Conservation (phyloP, 2,888 invertebrate genomes). For the Toxonevra muliebris region DNA sequence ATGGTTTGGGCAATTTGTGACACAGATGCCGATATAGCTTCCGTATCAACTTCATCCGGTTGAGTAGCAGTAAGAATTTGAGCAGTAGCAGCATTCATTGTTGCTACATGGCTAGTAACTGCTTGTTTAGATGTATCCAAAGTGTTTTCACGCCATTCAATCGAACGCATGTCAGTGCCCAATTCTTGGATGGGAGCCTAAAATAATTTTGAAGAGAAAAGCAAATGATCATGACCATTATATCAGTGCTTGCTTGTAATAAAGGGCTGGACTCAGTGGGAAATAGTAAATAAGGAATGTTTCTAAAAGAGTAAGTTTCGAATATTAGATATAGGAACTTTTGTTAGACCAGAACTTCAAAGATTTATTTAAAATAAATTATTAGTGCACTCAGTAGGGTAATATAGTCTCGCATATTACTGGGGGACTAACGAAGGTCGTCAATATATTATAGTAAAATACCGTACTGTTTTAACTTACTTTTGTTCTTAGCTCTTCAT, state of each 20-base stretch:
- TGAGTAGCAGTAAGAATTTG: conserved; percentile 93
- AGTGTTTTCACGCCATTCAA: conserved; percentile 94
- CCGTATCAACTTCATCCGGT: conserved; percentile 92
- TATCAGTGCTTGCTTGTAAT: no score
- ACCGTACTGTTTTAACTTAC: conserved; percentile 42
- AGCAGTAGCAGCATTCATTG: conserved; percentile 99
- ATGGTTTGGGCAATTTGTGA: conserved; percentile 96
- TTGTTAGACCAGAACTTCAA: not conserved
- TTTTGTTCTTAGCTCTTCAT: conserved; percentile 75
- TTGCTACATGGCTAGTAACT: conserved; percentile 95
- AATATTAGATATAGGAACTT: not conserved
- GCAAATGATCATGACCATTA: no score
- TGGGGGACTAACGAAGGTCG: not conserved
- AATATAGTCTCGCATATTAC: not conserved
- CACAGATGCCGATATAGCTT: conserved; percentile 95
- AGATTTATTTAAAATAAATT: not conserved
- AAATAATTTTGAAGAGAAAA: conserved; percentile 7
- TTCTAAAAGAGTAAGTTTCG: not conserved
- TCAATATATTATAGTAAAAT: not conserved
- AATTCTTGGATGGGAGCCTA: conserved; percentile 73
- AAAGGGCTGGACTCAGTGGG: no score
- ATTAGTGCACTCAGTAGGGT: no score
- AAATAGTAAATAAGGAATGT: not conserved
- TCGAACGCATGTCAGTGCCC: conserved; percentile 84
- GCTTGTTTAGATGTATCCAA: conserved; percentile 95